These are phyloP conservation scores for Gallinago paraguaiae DNA, from an alignment of 2,113 vertebrate genomes.

Conservation along the genomic window DNA sequence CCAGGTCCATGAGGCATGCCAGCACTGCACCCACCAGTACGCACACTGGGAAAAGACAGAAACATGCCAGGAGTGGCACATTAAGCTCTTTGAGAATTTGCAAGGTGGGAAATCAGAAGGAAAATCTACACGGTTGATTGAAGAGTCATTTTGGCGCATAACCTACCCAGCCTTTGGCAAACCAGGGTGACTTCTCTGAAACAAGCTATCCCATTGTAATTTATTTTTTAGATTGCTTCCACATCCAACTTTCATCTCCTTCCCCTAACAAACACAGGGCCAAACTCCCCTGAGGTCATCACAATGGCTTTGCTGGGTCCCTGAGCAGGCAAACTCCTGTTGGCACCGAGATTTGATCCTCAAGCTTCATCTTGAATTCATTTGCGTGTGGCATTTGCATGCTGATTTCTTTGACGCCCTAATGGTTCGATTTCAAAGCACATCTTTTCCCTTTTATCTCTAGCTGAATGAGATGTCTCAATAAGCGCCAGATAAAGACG, in stretches of 20 bases:
- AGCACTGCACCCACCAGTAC: neutral
- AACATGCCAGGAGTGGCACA: rapidly evolving
- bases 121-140: neutral
- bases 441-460: slow-evolving; percentile 80
- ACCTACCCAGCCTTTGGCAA: neutral
- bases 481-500: slow-evolving; percentile 80
- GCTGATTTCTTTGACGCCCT: slow-evolving; percentile 69
- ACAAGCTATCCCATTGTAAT: neutral
- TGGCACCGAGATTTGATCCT: slow-evolving; percentile 4
- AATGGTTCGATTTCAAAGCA: slow-evolving; percentile 79
- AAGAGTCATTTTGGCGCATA: neutral
- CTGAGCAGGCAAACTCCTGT: neutral
- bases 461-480: slow-evolving; percentile 80
- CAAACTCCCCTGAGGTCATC: neutral
- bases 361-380: slow-evolving; percentile 65
- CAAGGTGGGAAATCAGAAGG: neutral
- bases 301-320: neutral
- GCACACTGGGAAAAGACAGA: neutral
- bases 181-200: neutral
- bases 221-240: neutral
- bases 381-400: slow-evolving; percentile 75
- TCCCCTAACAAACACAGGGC: neutral
- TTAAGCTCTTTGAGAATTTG: neutral
- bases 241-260: neutral
- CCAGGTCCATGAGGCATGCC: neutral